A percentile compares a stretch with the other conserved stretches of the same genome.
These are phyloP conservation scores for Phrynocephalus vlangalii DNA, from an alignment of 2,797 vertebrate genomes.

Conservation along the genomic window DNA sequence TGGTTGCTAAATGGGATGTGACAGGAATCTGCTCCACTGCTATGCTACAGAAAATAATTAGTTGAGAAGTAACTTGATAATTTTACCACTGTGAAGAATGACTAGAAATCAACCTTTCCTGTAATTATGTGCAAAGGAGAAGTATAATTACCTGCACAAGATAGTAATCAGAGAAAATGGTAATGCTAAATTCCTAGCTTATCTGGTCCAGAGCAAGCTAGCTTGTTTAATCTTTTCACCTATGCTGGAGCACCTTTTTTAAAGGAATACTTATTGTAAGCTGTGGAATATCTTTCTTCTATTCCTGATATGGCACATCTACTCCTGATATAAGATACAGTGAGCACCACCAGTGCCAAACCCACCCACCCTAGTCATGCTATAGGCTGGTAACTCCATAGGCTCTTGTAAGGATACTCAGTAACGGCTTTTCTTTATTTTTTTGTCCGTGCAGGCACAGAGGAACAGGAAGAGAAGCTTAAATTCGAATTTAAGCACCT, in stretches of 20 bases:
- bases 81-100: slow-evolving; percentile 78
- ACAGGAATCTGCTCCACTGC: slow-evolving; percentile 76
- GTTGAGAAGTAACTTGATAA: slow-evolving; percentile 84
- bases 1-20: slow-evolving; percentile 83
- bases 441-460: no score
- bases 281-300: slow-evolving; percentile 42
- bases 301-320: slow-evolving; percentile 38
- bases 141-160: slow-evolving; percentile 79
- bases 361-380: no score
- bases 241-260: slow-evolving; percentile 66
- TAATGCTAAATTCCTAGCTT: slow-evolving; percentile 74
- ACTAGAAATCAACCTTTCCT: slow-evolving; percentile 78
- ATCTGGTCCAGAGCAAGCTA: slow-evolving; percentile 73
- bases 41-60: slow-evolving; percentile 82
- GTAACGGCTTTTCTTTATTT: no score
- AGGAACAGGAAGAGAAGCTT: no score
- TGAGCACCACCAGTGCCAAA: no score
- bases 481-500: no score
- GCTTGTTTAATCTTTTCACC: slow-evolving; percentile 75
- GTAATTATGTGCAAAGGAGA: slow-evolving; percentile 81
- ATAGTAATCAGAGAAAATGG: slow-evolving; percentile 78
- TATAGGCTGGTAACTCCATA: no score
- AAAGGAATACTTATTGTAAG: slow-evolving; percentile 62
- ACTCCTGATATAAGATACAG: background rate
- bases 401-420: no score